Percentiles rank a stretch among this genome's conserved stretches.
phyloP scores from a whole-genome alignment of 2,888 invertebrate genomes.

The Adelognathus sp. region DNA sequence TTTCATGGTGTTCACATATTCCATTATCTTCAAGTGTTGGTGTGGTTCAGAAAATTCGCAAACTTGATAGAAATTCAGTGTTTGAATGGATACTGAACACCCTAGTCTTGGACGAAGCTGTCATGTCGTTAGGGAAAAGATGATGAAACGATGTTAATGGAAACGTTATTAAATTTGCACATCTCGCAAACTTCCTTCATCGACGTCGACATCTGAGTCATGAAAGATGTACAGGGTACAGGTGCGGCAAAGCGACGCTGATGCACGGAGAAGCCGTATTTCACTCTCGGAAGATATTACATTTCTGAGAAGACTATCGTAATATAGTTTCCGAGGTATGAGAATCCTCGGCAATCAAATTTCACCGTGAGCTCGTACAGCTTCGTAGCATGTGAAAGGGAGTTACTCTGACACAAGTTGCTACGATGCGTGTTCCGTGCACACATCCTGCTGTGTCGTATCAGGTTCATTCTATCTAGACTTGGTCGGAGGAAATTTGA shows the following conservation, averaged over 20 bases:
- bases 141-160: background rate
- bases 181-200: background rate
- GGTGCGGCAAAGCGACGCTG: background rate
- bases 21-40: no score
- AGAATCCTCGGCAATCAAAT: background rate
- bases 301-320: constrained; percentile 1
- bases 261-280: constrained; percentile 3
- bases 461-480: no score
- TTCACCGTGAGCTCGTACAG: background rate
- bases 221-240: background rate
- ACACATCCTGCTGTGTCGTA: background rate
- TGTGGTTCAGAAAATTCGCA: no score
- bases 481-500: no score
- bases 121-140: background rate
- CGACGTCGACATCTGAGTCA: background rate
- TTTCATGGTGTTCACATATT: no score
- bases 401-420: background rate
- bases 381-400: background rate
- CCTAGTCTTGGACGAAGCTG: no score
- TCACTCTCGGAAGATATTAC: background rate
- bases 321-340: constrained; percentile 1
- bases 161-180: background rate
- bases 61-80: no score
- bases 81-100: no score
- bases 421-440: background rate